Conservation (phyloP, 2,113 vertebrate species). For the Arizona elegans region DNA sequence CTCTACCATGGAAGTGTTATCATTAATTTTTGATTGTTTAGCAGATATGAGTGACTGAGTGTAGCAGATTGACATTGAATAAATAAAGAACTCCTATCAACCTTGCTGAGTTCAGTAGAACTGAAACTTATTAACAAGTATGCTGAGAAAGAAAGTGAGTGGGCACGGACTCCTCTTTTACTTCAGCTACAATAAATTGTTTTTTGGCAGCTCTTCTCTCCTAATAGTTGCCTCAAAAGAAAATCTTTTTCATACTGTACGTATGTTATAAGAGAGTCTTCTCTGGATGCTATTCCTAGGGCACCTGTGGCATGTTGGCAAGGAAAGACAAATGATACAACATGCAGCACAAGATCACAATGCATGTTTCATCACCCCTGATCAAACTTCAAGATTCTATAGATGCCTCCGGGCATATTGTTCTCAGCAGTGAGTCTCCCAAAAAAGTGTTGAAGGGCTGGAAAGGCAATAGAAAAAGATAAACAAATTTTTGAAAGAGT, state of each 20-base stretch:
- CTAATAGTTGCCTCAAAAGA: not conserved
- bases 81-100: not conserved
- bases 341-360: not conserved
- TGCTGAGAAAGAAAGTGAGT: not conserved
- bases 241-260: not conserved
- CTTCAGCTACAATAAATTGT: not conserved
- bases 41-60: not conserved
- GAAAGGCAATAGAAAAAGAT: not conserved
- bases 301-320: not conserved
- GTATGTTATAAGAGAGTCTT: not conserved
- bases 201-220: not conserved
- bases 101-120: not conserved
- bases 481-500: not conserved
- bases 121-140: not conserved
- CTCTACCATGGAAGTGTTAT: not conserved
- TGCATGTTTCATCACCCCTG: not conserved
- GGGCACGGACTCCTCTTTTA: not conserved
- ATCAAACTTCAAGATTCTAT: not conserved
- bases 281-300: not conserved
- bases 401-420: not conserved
- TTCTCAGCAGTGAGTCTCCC: not conserved
- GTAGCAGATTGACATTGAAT: not conserved
- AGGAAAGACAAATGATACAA: not conserved
- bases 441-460: not conserved
- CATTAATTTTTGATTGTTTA: not conserved